A percentile compares a stretch with the other conserved stretches of the same genome.
Evolutionary conservation across 2,113 vertebrate genomes (phyloP).

Genomic region (Platysteira castanea): DNA sequence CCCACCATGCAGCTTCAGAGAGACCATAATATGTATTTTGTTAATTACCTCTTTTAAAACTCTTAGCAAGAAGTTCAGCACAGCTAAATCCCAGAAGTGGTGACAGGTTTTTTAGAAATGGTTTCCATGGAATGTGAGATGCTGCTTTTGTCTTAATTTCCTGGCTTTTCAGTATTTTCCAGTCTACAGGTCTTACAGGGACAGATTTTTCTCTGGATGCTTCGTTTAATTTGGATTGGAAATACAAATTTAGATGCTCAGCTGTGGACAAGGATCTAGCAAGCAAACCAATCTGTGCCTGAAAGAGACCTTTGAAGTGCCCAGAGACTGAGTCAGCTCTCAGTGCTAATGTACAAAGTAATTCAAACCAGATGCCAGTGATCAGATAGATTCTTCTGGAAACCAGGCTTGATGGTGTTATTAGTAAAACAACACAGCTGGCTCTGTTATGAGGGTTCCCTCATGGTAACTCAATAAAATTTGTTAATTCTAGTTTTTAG

Average conservation of each 20-base stretch:
- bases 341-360: neutral
- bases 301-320: neutral
- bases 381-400: constrained; percentile 1
- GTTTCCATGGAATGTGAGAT: neutral
- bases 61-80: neutral
- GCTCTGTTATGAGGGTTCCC: neutral
- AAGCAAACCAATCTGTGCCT: neutral
- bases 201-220: neutral
- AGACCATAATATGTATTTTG: neutral
- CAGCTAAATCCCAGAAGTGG: neutral
- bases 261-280: neutral
- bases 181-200: neutral
- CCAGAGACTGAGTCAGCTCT: neutral
- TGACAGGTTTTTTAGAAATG: neutral
- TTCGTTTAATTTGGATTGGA: neutral
- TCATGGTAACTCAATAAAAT: neutral
- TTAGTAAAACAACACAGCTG: neutral
- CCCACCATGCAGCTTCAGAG: neutral
- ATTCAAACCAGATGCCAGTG: constrained; percentile 10
- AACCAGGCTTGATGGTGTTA: neutral
- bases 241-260: neutral
- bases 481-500: neutral
- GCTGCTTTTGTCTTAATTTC: constrained; percentile 6
- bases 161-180: neutral
- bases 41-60: neutral